phyloP scores from a whole-genome alignment of 2,888 invertebrate genomes.

The Yponomeuta plumbellus region DNA sequence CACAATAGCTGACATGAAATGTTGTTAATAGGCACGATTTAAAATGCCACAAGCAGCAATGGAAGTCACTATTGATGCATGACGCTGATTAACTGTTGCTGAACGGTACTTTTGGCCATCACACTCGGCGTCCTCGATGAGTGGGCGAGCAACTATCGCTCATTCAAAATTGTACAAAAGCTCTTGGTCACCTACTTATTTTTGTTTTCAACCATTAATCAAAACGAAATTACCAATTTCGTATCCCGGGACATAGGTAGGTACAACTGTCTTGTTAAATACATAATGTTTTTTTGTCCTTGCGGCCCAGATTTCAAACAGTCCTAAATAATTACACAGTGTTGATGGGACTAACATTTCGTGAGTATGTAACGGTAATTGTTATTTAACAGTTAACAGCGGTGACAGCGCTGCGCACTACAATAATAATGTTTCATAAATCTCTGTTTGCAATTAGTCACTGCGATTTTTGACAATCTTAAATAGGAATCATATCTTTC shows the following conservation, averaged over 20 bases:
- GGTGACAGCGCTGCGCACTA: not conserved
- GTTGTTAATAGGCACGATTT: conserved; percentile 4
- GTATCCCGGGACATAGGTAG: not conserved
- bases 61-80: conserved; percentile 14
- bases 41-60: not conserved
- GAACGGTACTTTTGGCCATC: not conserved
- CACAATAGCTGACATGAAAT: not conserved
- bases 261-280: not conserved
- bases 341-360: not conserved
- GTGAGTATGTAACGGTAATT: not conserved
- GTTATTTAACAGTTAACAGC: not conserved
- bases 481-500: not conserved
- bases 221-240: not conserved
- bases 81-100: conserved; percentile 13
- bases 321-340: not conserved
- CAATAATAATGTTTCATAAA: conserved; percentile 1
- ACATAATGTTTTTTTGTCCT: not conserved
- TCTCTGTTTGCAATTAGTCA: not conserved
- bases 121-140: not conserved
- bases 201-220: not conserved
- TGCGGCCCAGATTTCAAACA: not conserved
- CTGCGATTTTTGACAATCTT: not conserved
- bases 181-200: not conserved
- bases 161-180: not conserved
- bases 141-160: not conserved